Base-by-base conservation (phyloP, 1,140 invertebrate species). In the Brachionus koreanus region DNA sequence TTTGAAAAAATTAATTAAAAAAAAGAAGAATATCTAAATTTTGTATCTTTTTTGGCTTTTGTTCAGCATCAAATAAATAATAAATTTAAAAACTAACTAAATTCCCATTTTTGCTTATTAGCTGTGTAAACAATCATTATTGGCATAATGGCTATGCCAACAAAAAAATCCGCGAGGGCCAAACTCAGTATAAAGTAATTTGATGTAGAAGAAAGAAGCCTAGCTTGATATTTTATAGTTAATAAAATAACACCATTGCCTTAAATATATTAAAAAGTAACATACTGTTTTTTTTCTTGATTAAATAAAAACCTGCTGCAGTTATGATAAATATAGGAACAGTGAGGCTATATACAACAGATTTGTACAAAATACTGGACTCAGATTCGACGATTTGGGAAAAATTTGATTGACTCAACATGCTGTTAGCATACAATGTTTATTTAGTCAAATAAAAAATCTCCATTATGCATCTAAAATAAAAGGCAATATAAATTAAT, bases 151-250 rank as follows among this genome's bases (percentile, higher is more conserved):
- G 57, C 57, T 16, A 65, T 52, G 12, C 79, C 79, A 43, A 82
- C 79, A 33, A 82, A 82, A 67, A 82, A 82, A 52, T 82, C 79
- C 3, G 79, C 79, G 2, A 82, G 16, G 16, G 57, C 43, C 35
- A 82, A 37, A 67, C 79, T 82, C 3, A 82, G 35, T 52, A 82
- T 82, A 29, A 82, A 82, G 49, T 82, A 82, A 43, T 82, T 79
- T 4, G 35, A 42, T 19, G 49, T 79, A 19, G 76, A 61, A 0
- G 76, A 79, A 10, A 79, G 49, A 13, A 79, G 49, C 9, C 76
- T 57, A 3, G 76, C 76, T 37, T 79, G 79, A 43, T 52, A 67
- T 43, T 82, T 82, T n/a, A 82, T 65, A 42, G 79, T 65, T 35
- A 82, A 6, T 37, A 82, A 69, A 23, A 82, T 65, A n/a, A 82